phyloP scores from a whole-genome alignment of 1,140 invertebrate genomes.

The Drosophila cardini region DNA sequence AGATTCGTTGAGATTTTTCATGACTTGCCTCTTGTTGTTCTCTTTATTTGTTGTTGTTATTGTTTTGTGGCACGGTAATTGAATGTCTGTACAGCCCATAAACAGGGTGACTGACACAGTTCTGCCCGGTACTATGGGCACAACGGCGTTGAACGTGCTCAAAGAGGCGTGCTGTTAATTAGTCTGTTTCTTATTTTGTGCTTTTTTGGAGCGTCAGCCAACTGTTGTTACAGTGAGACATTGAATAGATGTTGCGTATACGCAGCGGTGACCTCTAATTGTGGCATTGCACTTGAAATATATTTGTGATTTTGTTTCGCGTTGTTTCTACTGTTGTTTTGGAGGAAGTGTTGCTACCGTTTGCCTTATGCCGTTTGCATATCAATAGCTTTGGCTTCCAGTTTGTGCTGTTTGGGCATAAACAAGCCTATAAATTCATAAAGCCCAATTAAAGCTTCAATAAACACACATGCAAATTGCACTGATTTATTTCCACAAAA shows the following conservation, averaged over 20 bases:
- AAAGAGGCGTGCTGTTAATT: conserved; percentile 14
- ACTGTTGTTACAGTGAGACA: conserved; percentile 10
- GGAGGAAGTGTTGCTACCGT: conserved; percentile 22
- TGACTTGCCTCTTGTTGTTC: conserved; percentile 1
- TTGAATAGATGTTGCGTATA: conserved; percentile 44
- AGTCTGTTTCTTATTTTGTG: not conserved
- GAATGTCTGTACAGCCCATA: conserved; percentile 16
- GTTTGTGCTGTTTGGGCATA: conserved; percentile 34
- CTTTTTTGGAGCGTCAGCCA: conserved; percentile 17
- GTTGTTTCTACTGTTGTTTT: conserved; percentile 12
- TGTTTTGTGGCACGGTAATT: conserved; percentile 20
- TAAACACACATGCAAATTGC: conserved; percentile 61
- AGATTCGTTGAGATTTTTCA: conserved; percentile 36
- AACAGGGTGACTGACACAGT: conserved; percentile 48
- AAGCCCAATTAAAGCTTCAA: conserved; percentile 56
- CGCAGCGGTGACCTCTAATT: conserved; percentile 15
- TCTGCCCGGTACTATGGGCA: conserved; percentile 30
- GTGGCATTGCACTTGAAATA: conserved; percentile 76
- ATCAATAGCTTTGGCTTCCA: conserved; percentile 25
- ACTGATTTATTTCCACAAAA: conserved; percentile 73
- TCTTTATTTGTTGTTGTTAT: conserved; percentile 4
- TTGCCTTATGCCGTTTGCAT: conserved; percentile 37
- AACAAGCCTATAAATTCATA: conserved; percentile 75
- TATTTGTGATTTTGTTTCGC: conserved; percentile 1
- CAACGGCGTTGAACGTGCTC: not conserved